Conservation (phyloP, 2,797 vertebrate species). For the Telmatherina bonti region DNA sequence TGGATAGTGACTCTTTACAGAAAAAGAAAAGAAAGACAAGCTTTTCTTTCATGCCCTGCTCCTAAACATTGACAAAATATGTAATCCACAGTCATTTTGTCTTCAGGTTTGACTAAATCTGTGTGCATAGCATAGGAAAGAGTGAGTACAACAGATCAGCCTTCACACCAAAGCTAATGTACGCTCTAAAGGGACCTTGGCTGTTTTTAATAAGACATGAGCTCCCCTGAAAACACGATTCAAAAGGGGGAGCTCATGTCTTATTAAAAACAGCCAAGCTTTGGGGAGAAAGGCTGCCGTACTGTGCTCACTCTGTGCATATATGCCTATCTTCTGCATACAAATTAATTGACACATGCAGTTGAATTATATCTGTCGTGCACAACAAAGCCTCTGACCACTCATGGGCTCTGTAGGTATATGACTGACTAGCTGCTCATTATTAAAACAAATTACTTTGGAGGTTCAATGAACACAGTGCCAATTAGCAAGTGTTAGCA, state of each 20-base stretch:
- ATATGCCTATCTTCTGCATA: not conserved
- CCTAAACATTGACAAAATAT: too few species aligned
- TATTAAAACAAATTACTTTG: not conserved
- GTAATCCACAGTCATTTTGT: not conserved
- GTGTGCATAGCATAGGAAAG: not conserved
- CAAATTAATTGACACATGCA: not conserved
- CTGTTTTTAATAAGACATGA: conserved; percentile 3
- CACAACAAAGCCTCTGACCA: not conserved
- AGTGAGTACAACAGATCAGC: not conserved
- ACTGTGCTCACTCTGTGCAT: not conserved
- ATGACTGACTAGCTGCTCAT: not conserved
- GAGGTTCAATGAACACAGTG: not conserved
- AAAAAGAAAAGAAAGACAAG: too few species aligned
- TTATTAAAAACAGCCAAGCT: not conserved
- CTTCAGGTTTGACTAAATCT: not conserved
- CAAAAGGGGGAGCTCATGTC: not conserved
- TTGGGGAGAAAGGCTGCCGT: not conserved
- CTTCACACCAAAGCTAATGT: not conserved
- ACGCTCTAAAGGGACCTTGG: not conserved
- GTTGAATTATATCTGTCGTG: not conserved
- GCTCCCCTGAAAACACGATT: conserved; percentile 1
- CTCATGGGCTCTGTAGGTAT: not conserved
- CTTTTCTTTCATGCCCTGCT: too few species aligned
- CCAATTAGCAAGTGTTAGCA: not conserved
- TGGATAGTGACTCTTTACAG: not conserved